phyloP scores from a whole-genome alignment of 2,797 vertebrate genomes.

The Mareca strepera region DNA sequence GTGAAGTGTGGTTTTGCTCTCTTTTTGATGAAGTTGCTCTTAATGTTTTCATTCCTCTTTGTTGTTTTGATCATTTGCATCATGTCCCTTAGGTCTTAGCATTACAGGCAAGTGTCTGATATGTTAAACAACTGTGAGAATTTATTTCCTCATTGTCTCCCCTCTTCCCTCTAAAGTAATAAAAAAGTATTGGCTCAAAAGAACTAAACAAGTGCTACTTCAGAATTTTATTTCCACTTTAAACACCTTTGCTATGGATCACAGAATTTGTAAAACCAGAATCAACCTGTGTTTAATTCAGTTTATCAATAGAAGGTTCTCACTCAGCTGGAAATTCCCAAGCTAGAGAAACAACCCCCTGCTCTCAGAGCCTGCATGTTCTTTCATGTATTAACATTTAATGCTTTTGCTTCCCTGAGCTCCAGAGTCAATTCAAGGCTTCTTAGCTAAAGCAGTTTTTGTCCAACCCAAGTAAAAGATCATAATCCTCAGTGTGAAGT shows the following conservation, averaged over 20 bases:
- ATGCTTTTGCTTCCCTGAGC: slow-evolving; percentile 31
- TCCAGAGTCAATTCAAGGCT: slow-evolving; percentile 31
- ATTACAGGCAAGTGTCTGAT: neutral
- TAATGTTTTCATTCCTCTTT: neutral
- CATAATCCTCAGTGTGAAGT: neutral
- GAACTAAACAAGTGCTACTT: neutral
- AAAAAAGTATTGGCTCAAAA: neutral
- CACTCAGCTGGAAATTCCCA: neutral
- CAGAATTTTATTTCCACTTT: neutral
- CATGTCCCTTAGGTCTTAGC: neutral
- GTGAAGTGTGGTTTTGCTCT: neutral
- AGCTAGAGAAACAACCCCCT: neutral
- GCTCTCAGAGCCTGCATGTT: neutral
- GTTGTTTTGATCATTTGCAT: neutral
- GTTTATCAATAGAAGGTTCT: neutral
- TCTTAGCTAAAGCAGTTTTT: slow-evolving; percentile 38
- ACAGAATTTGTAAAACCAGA: neutral
- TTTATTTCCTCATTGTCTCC: neutral
- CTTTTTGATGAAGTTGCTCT: neutral
- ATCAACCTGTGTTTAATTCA: slow-evolving; percentile 7
- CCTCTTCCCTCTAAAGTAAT: neutral
- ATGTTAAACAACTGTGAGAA: neutral
- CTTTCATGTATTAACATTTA: slow-evolving; percentile 48
- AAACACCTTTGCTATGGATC: neutral
- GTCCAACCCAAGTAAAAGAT: neutral